phyloP scores from a whole-genome alignment of 1,140 invertebrate species.

The Panagrolaimus sp. region DNA sequence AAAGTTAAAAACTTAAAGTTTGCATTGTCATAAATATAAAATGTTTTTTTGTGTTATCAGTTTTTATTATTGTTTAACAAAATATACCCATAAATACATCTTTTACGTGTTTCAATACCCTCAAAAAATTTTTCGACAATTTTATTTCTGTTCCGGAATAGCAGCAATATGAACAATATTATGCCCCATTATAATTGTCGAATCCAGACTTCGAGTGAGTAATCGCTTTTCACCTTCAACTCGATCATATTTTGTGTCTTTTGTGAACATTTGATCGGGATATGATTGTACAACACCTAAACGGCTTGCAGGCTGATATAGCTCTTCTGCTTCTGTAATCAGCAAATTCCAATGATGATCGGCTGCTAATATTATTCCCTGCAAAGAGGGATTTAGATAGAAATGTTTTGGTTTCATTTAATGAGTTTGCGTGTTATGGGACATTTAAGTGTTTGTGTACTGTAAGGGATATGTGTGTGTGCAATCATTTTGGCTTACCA shows the following conservation, averaged over 20 bases:
- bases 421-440: too few relatives aligned
- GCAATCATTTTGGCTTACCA: background rate
- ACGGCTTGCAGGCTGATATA: background rate
- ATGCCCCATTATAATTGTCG: background rate
- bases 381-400: too few relatives aligned
- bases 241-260: background rate
- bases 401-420: too few relatives aligned
- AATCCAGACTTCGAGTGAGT: background rate
- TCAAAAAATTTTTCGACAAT: too few relatives aligned
- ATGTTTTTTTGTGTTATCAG: too few relatives aligned
- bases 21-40: too few relatives aligned
- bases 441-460: background rate
- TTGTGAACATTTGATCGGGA: slow-evolving; percentile 1
- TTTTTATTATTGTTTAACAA: too few relatives aligned
- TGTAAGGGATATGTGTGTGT: too few relatives aligned
- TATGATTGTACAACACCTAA: slow-evolving; percentile 3
- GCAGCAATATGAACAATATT: slow-evolving; percentile 9
- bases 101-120: too few relatives aligned
- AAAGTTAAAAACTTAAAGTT: too few relatives aligned
- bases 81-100: too few relatives aligned
- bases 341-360: slow-evolving; percentile 9
- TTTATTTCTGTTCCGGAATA: background rate
- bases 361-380: background rate
- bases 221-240: background rate
- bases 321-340: background rate